phyloP scores from a whole-genome alignment of 2,113 vertebrate genomes.

The Halichoeres trimaculatus region DNA sequence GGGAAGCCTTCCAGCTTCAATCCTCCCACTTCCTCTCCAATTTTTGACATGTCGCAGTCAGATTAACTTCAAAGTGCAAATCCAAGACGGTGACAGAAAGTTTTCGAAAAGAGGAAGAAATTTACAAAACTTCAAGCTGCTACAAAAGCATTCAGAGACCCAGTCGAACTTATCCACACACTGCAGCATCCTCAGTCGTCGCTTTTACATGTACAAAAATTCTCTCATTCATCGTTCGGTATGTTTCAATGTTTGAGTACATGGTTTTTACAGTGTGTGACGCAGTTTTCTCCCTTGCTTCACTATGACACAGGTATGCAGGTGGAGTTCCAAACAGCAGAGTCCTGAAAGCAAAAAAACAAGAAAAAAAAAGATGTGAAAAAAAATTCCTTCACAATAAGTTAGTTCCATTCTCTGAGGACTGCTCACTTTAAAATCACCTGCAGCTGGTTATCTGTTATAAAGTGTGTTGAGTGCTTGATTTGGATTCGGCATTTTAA shows the following conservation, averaged over 20 bases:
- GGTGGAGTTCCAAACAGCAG: slow-evolving; percentile 38
- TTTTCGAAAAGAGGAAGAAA: slow-evolving; percentile 38
- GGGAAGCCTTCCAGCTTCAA: slow-evolving; percentile 34
- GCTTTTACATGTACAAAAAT: slow-evolving; percentile 8
- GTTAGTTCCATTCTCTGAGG: not conserved
- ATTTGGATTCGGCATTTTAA: too few relatives aligned
- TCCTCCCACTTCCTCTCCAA: slow-evolving; percentile 27
- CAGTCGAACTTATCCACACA: slow-evolving; percentile 12
- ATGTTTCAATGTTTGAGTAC: slow-evolving; percentile 12
- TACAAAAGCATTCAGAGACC: slow-evolving; percentile 45
- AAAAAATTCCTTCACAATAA: not conserved
- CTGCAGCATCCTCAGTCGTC: slow-evolving; percentile 5
- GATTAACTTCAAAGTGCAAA: slow-evolving; percentile 74
- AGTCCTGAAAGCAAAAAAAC: slow-evolving; percentile 48
- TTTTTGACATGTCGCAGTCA: slow-evolving; percentile 53
- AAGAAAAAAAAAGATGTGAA: not conserved
- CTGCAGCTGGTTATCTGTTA: too few relatives aligned
- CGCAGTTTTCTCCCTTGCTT: slow-evolving; percentile 25
- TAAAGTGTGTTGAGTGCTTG: too few relatives aligned
- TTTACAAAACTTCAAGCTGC: slow-evolving; percentile 43
- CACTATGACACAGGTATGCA: slow-evolving; percentile 1
- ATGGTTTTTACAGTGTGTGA: slow-evolving; percentile 28
- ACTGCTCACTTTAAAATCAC: too few relatives aligned
- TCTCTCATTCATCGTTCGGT: slow-evolving; percentile 43
- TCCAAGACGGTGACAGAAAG: slow-evolving; percentile 50